A percentile compares a stretch with the other conserved stretches of the same genome.
Conservation (phyloP, 1,140 invertebrate genomes). For the Chrysoperla carnea region DNA sequence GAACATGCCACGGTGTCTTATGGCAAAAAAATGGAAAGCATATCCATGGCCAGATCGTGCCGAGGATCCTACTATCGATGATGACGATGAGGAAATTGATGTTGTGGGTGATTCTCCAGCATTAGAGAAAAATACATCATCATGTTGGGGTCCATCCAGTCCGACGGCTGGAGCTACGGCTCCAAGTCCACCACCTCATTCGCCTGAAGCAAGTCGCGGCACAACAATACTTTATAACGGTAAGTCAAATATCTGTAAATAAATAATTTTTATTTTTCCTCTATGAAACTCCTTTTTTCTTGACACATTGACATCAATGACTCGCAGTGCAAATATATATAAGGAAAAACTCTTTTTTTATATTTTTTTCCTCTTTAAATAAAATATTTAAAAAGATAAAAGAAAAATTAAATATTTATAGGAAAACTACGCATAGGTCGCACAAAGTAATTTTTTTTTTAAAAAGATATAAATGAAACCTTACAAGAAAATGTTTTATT, state of each 20-base stretch:
- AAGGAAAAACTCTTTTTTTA: too few species aligned
- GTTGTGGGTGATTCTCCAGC: constrained; percentile 42
- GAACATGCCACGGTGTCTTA: constrained; percentile 65
- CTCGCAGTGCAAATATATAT: not conserved
- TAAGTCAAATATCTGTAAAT: constrained; percentile 20
- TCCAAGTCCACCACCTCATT: constrained; percentile 49
- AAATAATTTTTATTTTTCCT: not conserved
- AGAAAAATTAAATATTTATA: too few species aligned
- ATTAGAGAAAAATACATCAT: constrained; percentile 12
- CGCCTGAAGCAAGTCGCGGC: constrained; percentile 29
- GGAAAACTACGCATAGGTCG: too few species aligned
- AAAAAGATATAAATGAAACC: too few species aligned
- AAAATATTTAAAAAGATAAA: too few species aligned
- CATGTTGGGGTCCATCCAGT: constrained; percentile 49
- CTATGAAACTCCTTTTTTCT: not conserved
- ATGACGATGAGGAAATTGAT: constrained; percentile 69
- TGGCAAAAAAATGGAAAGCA: constrained; percentile 82
- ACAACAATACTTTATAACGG: constrained; percentile 43
- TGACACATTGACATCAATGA: not conserved
- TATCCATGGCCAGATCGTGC: constrained; percentile 57
- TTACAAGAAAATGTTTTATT: too few species aligned
- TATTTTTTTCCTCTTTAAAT: too few species aligned
- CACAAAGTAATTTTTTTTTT: too few species aligned
- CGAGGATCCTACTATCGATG: constrained; percentile 25
- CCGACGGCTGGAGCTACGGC: constrained; percentile 52